These are phyloP conservation scores for Sapajus apella DNA, from an alignment of 2,113 vertebrate species.

Conservation along the genomic window DNA sequence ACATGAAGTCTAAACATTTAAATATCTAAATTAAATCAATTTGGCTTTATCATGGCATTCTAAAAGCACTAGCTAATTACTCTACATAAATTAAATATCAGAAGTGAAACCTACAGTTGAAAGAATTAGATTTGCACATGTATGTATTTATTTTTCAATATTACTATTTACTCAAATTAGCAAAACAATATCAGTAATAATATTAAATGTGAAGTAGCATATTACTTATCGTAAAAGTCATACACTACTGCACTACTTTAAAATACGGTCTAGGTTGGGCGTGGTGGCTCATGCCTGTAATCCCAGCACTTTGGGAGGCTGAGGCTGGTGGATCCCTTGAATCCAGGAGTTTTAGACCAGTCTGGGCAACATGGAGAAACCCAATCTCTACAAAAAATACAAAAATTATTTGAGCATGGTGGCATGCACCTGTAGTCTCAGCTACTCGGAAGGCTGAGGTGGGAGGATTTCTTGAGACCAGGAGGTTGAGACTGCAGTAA, in stretches of 20 bases:
- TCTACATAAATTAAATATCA: neutral
- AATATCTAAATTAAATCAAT: neutral
- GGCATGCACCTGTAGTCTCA: too few species aligned
- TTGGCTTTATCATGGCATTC: neutral
- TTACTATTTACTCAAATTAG: neutral
- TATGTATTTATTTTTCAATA: neutral
- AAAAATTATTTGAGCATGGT: too few species aligned
- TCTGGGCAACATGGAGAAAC: too few species aligned
- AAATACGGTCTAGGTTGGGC: neutral
- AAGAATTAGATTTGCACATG: neutral
- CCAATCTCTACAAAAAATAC: too few species aligned
- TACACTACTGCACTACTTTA: neutral
- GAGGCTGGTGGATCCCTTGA: too few species aligned
- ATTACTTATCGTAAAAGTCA: neutral
- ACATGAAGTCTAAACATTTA: neutral
- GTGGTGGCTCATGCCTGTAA: too few species aligned
- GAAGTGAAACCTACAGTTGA: neutral
- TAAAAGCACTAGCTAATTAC: neutral
- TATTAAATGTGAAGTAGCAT: neutral
- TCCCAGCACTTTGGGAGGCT: too few species aligned
- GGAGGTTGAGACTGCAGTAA: too few species aligned
- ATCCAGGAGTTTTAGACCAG: too few species aligned
- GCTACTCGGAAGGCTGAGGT: too few species aligned
- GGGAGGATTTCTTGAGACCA: too few species aligned
- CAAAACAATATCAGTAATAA: neutral